Conservation (phyloP, 2,113 vertebrate species). For the Pangasianodon hypophthalmus region DNA sequence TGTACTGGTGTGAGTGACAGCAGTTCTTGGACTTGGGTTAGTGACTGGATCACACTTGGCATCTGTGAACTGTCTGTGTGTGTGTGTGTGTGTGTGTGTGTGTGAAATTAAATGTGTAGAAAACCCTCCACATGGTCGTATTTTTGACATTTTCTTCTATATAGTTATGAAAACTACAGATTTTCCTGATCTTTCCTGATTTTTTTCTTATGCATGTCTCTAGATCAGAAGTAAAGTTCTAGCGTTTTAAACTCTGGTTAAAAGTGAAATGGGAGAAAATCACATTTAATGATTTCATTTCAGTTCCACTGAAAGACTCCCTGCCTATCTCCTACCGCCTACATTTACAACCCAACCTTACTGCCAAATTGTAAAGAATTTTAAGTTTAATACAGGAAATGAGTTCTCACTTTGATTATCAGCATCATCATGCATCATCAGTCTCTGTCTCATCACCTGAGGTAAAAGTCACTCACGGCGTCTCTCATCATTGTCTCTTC, state of each 20-base stretch:
- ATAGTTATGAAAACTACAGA: background rate
- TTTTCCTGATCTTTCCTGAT: background rate
- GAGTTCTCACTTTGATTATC: background rate
- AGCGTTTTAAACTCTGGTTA: background rate
- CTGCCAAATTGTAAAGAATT: background rate
- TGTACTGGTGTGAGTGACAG: slow-evolving; percentile 56
- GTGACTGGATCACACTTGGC: slow-evolving; percentile 31
- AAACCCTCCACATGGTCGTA: background rate
- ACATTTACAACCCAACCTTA: background rate
- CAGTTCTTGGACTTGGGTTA: slow-evolving; percentile 52
- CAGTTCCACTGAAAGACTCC: background rate
- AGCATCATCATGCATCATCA: background rate
- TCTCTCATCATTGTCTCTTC: no score
- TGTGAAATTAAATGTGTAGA: background rate
- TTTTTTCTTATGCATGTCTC: background rate
- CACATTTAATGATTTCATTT: background rate
- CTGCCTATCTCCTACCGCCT: background rate
- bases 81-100: slow-evolving; percentile 7
- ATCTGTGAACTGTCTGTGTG: background rate
- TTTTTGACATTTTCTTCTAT: background rate
- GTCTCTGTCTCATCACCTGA: background rate
- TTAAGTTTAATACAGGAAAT: background rate
- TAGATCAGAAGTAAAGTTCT: background rate
- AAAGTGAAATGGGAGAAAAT: background rate
- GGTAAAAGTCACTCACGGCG: background rate